Evolutionary conservation across 2,113 vertebrate species (phyloP).

Genomic region (Cygnus atratus): DNA sequence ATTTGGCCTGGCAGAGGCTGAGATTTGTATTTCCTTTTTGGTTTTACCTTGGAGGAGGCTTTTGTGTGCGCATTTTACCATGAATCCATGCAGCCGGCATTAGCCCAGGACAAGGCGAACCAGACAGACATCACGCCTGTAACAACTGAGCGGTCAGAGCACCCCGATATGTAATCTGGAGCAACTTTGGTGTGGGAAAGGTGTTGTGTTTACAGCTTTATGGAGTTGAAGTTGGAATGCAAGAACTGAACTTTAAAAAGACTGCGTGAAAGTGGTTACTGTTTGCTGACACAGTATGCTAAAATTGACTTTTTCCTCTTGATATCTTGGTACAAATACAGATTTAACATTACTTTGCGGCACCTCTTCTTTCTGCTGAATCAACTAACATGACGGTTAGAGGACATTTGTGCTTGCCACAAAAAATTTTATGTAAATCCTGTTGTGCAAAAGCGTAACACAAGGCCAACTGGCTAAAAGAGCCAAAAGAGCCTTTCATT

Average conservation of each 20-base stretch:
- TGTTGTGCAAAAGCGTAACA: not conserved
- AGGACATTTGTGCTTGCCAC: not conserved
- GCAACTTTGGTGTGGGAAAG: not conserved
- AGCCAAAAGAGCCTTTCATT: not conserved
- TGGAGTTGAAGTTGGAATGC: not conserved
- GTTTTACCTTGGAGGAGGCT: not conserved
- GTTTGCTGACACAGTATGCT: not conserved
- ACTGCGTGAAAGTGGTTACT: not conserved
- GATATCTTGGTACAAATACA: not conserved
- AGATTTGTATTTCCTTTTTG: not conserved
- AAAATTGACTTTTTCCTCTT: not conserved
- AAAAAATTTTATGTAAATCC: not conserved
- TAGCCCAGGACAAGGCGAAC: not conserved
- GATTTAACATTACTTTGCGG: not conserved
- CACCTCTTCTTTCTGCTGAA: not conserved
- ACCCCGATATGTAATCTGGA: not conserved
- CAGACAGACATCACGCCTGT: rapidly evolving
- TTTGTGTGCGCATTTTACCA: not conserved
- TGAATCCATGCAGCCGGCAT: not conserved
- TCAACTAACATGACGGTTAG: not conserved
- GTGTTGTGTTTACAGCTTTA: not conserved
- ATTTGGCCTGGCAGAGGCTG: not conserved
- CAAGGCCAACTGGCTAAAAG: not conserved
- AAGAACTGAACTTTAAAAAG: not conserved
- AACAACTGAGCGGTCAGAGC: not conserved